Base-by-base conservation (phyloP, 2,888 invertebrate genomes). In the Dolomedes plantarius region DNA sequence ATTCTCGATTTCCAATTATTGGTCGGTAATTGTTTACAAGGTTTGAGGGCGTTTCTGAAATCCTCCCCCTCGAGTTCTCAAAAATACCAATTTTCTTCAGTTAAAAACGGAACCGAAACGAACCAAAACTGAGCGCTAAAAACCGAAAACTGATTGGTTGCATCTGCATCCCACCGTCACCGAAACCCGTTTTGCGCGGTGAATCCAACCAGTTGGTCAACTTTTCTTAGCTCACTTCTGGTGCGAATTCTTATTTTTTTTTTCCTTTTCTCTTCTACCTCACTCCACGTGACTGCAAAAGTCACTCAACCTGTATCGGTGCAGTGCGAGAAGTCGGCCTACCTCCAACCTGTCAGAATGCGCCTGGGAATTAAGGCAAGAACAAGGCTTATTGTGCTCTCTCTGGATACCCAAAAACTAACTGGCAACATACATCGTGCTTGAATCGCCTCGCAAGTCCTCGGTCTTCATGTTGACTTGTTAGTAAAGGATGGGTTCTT, bases 261-360 rank as follows among this genome's bases (percentile, higher is more conserved):
- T n/a, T n/a, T n/a, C n/a, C n/a, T n/a, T 72, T 73, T 36, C 27
- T 68, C 67, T 56, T 46, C 16, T 46, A 11, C n/a, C n/a, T n/a
- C n/a, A n/a, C n/a, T 16, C 78, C 80, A 81, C 81, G 81, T 81
- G 81, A 81, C 81, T 74, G 62, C n/a, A 36, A 46, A 81, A 81
- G 74, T 62, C 81, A 81, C 81, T 81, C 81, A 81, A 81, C 81
- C 81, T 69, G 81, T 75, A 62, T 80, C 39, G 65, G 68, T 41
- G 31, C 62, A 36, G 69, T 72, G 72, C 64, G 69, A 79, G 79
- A 72, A 79, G 67, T 75, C 62, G 74, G 81, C 13, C 81, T 74
- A 31, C 72, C 72, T 50, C 56, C 46, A 62, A 67, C 46, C 74
- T 62, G 68, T 69, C 74, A 65, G 39, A 27, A 74, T 69, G 74